Conservation (phyloP, 1,140 invertebrate genomes). For the Magallana ariakensis region DNA sequence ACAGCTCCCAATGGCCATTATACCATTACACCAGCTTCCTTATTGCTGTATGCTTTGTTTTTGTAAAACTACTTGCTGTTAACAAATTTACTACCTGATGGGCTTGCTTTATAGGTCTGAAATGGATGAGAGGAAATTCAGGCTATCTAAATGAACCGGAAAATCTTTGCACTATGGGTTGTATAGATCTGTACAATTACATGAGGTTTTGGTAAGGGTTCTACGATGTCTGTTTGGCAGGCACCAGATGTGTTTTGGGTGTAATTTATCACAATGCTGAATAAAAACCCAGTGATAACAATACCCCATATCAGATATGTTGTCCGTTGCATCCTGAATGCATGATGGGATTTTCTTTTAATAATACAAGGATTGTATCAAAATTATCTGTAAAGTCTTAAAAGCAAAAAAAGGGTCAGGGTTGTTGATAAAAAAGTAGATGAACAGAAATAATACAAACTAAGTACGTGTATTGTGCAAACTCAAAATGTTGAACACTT, state of each 20-base stretch:
- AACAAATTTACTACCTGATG: constrained; percentile 7
- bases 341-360: not conserved
- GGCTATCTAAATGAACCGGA: not conserved
- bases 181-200: not conserved
- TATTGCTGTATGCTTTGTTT: not conserved
- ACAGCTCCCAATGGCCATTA: not conserved
- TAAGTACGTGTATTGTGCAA: too few relatives aligned
- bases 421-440: too few relatives aligned
- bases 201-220: not conserved
- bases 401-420: too few relatives aligned
- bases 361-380: not conserved
- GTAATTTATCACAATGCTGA: not conserved
- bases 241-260: not conserved
- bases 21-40: not conserved
- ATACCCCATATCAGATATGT: constrained; percentile 1
- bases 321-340: not conserved
- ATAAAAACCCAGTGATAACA: constrained; percentile 11
- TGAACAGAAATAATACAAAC: too few relatives aligned
- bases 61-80: not conserved
- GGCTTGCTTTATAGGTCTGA: not conserved
- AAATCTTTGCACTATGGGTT: not conserved
- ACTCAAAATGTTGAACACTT: too few relatives aligned
- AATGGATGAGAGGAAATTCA: not conserved
- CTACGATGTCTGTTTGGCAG: not conserved
- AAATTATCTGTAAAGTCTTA: not conserved